A percentile compares a stretch with the other conserved stretches of the same genome.
Conservation (phyloP, 2,888 invertebrate species). For the Drosophila testacea region DNA sequence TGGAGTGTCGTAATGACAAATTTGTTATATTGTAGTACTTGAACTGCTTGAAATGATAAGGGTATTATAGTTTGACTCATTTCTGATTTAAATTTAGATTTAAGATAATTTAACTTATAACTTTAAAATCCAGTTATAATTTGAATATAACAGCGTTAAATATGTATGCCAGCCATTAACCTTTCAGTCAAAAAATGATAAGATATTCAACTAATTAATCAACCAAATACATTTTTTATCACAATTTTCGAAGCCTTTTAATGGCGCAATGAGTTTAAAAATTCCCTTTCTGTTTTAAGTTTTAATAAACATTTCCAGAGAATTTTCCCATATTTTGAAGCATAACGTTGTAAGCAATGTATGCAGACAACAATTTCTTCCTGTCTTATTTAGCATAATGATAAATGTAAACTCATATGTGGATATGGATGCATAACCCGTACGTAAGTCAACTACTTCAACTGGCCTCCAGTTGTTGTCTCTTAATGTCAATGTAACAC, state of each 20-base stretch:
- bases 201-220: constrained; percentile 5
- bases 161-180: neutral
- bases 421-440: constrained; percentile 22
- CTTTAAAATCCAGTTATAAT: no score
- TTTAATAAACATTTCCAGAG: neutral
- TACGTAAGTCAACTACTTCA: constrained; percentile 32
- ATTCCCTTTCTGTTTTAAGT: no score
- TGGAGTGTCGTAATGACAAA: no score
- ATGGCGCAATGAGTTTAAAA: neutral
- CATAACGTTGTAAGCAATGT: constrained; percentile 22
- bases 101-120: no score
- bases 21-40: neutral
- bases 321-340: constrained; percentile 2
- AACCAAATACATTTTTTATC: neutral
- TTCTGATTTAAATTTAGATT: no score
- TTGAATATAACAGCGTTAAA: no score
- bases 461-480: constrained; percentile 35
- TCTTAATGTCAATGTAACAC: constrained; percentile 51
- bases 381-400: constrained; percentile 58
- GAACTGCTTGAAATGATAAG: neutral
- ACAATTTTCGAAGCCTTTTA: no score
- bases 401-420: constrained; percentile 15
- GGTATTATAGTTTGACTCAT: neutral
- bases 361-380: constrained; percentile 60
- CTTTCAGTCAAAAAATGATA: constrained; percentile 4